Evolutionary conservation across 2,888 invertebrate species (phyloP), one percentile per base, ranked within the genome.

Genomic region (Allolobophora icterica): DNA sequence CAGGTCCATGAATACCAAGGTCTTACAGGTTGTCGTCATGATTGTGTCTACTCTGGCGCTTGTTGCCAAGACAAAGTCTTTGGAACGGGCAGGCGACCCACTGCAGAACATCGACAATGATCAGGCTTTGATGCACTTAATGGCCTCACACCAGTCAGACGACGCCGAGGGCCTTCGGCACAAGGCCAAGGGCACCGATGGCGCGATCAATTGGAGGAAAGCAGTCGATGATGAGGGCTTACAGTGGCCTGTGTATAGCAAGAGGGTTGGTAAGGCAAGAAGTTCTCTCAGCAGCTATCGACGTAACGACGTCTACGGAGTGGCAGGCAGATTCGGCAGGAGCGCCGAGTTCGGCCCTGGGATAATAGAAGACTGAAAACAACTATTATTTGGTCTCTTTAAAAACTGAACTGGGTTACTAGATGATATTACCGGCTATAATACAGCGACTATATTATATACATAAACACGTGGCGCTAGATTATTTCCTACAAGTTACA

Each of bases 221-320:
- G n/a, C 71, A 71, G 71, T 71, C 30, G 30, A 6, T 8, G 71
- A 71, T 13, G 71, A 71, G 71, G n/a, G 8, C 71, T 17, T n/a
- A n/a, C 71, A 71, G 0, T n/a, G 71, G 71, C n/a, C 3, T 8
- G 71, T 5, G 30, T 1, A 71, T 71, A 8, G 1, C n/a, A 87
- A 87, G 30, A 34, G 87, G 38, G 19, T 34, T 34, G 87, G n/a
- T 21, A 87, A 17, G n/a, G 21, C 11, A 38, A 87, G 19, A 35
- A 87, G 8, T 19, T 71, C 71, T 13, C 35, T 34, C 24, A n/a
- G 13, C 13, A 35, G 87, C 24, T 24, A 34, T 34, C 34, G 87
- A 87, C 87, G 87, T 1, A 87, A 35, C 35, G 87, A 87, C 17
- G 87, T 87, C 87, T 87, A 87, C 87, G 87, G 87, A 87, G 35